A percentile compares a stretch with the other conserved stretches of the same genome.
phyloP scores from a whole-genome alignment of 2,113 vertebrate genomes.

The Strigops habroptila region DNA sequence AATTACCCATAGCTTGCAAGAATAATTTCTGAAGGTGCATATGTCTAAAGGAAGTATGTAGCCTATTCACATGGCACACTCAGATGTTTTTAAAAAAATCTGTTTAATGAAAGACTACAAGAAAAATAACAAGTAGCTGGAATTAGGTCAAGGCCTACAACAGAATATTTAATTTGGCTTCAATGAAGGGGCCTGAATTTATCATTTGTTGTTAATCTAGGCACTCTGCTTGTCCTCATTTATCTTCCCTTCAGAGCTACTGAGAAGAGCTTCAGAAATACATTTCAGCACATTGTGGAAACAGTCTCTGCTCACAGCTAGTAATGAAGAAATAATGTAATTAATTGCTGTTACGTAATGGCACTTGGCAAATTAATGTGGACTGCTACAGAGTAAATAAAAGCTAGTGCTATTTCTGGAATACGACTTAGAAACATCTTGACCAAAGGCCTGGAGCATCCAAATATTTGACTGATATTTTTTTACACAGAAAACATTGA shows the following conservation, averaged over 20 bases:
- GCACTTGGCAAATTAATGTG: slow-evolving; percentile 29
- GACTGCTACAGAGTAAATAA: background rate
- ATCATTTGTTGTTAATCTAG: slow-evolving; percentile 5
- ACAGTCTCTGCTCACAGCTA: background rate
- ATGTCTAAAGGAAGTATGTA: background rate
- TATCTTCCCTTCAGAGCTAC: slow-evolving; percentile 13
- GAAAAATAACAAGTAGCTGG: background rate
- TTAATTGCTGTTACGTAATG: slow-evolving; percentile 43
- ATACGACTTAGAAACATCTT: background rate
- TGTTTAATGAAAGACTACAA: background rate
- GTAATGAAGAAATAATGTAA: slow-evolving; percentile 48
- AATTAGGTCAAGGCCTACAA: slow-evolving; percentile 9
- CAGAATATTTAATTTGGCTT: slow-evolving; percentile 2
- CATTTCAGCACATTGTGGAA: background rate
- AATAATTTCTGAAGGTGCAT: background rate
- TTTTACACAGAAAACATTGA: background rate
- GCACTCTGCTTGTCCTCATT: slow-evolving; percentile 13
- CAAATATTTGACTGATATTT: background rate
- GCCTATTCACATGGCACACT: background rate
- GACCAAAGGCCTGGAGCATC: background rate
- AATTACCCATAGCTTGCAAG: background rate
- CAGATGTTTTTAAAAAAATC: background rate
- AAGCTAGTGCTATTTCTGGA: background rate
- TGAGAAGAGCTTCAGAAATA: background rate
- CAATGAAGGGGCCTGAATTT: slow-evolving; percentile 2